Evolutionary conservation across 2,113 vertebrate species (phyloP).

Genomic region (Ammodytes dubius): DNA sequence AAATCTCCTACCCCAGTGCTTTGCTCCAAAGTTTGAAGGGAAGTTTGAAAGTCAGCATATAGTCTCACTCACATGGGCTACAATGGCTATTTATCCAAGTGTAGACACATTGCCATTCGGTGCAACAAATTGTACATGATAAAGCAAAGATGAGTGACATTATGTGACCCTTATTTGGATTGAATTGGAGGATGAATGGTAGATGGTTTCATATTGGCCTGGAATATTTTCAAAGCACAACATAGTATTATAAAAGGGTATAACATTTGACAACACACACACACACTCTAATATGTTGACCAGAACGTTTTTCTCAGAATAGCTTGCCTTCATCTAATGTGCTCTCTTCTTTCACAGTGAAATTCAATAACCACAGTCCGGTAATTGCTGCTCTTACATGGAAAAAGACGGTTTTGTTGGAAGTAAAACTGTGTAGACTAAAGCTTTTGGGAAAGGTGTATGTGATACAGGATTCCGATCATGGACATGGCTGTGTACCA

Average conservation of each 20-base stretch:
- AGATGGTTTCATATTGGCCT: slow-evolving; percentile 4
- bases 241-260: slow-evolving; percentile 9
- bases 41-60: background rate
- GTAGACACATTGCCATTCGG: slow-evolving; percentile 19
- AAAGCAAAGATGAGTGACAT: slow-evolving; percentile 26
- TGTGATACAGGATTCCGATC: slow-evolving; percentile 45
- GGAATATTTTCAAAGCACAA: slow-evolving; percentile 37
- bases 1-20: slow-evolving; percentile 5
- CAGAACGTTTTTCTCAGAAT: slow-evolving; percentile 11
- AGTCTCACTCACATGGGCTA: background rate
- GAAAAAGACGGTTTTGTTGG: slow-evolving; percentile 29
- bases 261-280: slow-evolving; percentile 20
- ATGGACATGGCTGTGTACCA: slow-evolving; percentile 51
- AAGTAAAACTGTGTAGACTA: slow-evolving; percentile 19
- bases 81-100: background rate
- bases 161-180: slow-evolving; percentile 6
- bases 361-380: slow-evolving; percentile 30
- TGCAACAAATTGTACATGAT: slow-evolving; percentile 2
- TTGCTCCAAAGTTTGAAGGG: background rate
- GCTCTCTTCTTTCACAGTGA: slow-evolving; percentile 22
- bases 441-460: slow-evolving; percentile 31
- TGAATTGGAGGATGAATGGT: slow-evolving; percentile 32
- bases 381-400: slow-evolving; percentile 35
- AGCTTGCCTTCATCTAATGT: slow-evolving; percentile 9
- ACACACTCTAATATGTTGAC: slow-evolving; percentile 28